Percentiles rank a stretch among this genome's conserved stretches.
Evolutionary conservation across 1,140 invertebrate genomes (phyloP).

Genomic region (Listronotus oregonensis): DNA sequence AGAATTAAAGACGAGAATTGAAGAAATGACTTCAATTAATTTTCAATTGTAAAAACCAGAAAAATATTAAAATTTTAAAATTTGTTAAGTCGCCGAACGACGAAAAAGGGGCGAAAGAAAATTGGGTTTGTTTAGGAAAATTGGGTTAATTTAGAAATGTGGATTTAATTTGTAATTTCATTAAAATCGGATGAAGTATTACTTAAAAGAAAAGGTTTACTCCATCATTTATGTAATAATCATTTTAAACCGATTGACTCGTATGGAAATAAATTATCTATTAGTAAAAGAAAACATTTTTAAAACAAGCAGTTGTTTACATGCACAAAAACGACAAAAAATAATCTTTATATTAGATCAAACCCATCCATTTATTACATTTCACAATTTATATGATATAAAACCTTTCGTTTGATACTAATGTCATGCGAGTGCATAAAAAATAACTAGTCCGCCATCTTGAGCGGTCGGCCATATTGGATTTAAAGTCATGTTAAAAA

Average conservation of each 20-base stretch:
- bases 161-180: constrained; percentile 34
- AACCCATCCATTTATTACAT: too few relatives aligned
- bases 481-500: too few relatives aligned
- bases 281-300: too few relatives aligned
- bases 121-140: constrained; percentile 37
- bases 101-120: constrained; percentile 21
- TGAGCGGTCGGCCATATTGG: too few relatives aligned
- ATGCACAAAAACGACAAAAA: too few relatives aligned
- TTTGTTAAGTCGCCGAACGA: constrained; percentile 33
- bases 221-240: not conserved
- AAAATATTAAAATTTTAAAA: constrained; percentile 49
- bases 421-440: too few relatives aligned
- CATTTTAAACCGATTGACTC: not conserved
- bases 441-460: too few relatives aligned
- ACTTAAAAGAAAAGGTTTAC: constrained; percentile 19
- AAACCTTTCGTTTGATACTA: too few relatives aligned
- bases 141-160: constrained; percentile 31
- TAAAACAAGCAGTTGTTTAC: too few relatives aligned
- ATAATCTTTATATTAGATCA: too few relatives aligned
- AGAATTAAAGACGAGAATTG: constrained; percentile 41
- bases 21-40: constrained; percentile 55
- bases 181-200: constrained; percentile 27
- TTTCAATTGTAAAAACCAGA: constrained; percentile 50
- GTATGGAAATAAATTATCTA: too few relatives aligned
- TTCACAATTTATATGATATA: too few relatives aligned